Percentiles rank a stretch among this genome's conserved stretches.
These are phyloP conservation scores for Sebastes oblongus DNA, from an alignment of 2,797 vertebrate species.

Conservation along the genomic window DNA sequence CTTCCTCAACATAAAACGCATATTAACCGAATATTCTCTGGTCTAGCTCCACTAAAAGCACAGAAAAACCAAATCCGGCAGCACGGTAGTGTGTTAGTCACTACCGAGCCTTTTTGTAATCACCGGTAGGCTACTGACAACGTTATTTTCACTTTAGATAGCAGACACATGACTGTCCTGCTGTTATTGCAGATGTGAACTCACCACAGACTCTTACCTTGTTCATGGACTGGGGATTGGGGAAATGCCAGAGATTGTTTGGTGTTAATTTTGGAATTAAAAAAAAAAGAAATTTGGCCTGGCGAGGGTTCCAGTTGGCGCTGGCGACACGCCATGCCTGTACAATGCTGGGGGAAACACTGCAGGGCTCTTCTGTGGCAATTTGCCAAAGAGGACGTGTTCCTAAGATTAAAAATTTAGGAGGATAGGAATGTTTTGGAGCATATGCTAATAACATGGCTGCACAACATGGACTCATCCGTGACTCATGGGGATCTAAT, in stretches of 20 bases:
- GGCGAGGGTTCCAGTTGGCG: neutral
- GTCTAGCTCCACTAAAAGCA: neutral
- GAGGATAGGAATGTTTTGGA: neutral
- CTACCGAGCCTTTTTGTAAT: neutral
- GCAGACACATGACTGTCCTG: too few relatives aligned
- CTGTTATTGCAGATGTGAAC: too few relatives aligned
- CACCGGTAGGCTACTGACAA: neutral
- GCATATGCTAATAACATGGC: neutral
- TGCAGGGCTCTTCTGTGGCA: neutral
- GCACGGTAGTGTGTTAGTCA: neutral
- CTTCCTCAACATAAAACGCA: too few relatives aligned
- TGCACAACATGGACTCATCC: neutral
- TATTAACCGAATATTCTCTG: neutral
- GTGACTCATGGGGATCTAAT: neutral
- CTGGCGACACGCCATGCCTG: neutral
- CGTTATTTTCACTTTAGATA: neutral
- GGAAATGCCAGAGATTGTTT: neutral
- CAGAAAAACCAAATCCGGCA: neutral
- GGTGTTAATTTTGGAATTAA: neutral
- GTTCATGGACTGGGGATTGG: neutral
- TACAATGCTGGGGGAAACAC: neutral
- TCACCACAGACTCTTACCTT: neutral
- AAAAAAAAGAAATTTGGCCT: neutral
- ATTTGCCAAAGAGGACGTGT: constrained; percentile 1
- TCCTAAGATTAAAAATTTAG: neutral